phyloP scores from a whole-genome alignment of 2,113 vertebrate species.

The Melanerpes aurifrons region DNA sequence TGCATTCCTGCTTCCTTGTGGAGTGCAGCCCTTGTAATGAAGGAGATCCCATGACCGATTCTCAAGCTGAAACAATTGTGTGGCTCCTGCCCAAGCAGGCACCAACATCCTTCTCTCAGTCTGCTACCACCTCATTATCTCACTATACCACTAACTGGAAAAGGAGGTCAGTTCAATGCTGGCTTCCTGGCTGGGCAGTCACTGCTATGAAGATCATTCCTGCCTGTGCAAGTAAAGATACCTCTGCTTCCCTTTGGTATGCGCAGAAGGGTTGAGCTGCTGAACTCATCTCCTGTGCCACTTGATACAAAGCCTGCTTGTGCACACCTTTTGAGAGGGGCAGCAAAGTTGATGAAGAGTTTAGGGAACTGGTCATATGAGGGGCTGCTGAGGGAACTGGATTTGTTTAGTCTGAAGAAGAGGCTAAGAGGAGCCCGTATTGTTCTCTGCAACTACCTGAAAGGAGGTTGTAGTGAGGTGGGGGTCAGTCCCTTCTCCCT shows the following conservation, averaged over 20 bases:
- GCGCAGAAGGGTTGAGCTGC: not conserved
- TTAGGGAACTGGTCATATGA: too few relatives aligned
- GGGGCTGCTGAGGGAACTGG: too few relatives aligned
- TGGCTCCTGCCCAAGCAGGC: not conserved
- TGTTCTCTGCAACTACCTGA: too few relatives aligned
- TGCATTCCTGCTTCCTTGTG: not conserved
- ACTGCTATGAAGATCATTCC: not conserved
- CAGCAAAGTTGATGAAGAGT: too few relatives aligned
- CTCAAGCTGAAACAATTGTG: not conserved
- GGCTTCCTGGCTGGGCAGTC: not conserved
- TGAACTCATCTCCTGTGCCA: accelerated
- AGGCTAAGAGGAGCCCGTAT: too few relatives aligned
- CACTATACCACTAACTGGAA: not conserved
- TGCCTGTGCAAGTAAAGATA: not conserved
- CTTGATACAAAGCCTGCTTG: not conserved
- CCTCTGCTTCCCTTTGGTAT: not conserved
- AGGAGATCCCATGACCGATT: not conserved
- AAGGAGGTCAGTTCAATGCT: not conserved
- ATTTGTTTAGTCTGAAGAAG: too few relatives aligned
- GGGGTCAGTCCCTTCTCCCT: too few relatives aligned
- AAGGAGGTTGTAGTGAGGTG: too few relatives aligned
- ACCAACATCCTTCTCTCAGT: not conserved
- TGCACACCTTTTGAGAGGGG: not conserved
- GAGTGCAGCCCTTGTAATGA: not conserved
- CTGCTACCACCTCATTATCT: not conserved